Evolutionary conservation across 2,888 invertebrate genomes (phyloP).

Genomic region (Zhengitettix transpicula): DNA sequence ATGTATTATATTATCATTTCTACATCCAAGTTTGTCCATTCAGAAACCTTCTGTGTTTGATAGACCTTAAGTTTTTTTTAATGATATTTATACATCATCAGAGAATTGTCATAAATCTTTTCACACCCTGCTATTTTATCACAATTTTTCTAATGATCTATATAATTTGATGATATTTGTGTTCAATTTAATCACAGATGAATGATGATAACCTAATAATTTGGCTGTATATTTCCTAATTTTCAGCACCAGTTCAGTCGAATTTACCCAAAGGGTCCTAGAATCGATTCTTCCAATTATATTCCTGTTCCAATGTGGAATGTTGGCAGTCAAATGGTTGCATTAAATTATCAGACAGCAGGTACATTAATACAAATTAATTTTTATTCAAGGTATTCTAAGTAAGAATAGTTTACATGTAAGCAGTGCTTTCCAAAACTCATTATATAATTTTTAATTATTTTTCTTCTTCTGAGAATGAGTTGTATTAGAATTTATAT

Average conservation of each 20-base stretch:
- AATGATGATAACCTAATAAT: no score
- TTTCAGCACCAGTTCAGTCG: slow-evolving; percentile 58
- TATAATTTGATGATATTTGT: no score
- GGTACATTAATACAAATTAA: slow-evolving; percentile 19
- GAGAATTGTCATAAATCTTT: no score
- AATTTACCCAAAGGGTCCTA: slow-evolving; percentile 87
- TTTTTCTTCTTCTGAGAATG: not conserved
- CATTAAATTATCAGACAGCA: slow-evolving; percentile 89
- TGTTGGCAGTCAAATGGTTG: slow-evolving; percentile 91
- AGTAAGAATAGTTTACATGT: no score
- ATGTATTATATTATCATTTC: no score
- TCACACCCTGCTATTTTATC: no score
- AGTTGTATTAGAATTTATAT: not conserved
- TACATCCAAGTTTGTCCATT: no score
- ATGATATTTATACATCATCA: no score
- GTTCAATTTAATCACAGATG: no score
- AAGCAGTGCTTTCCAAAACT: not conserved
- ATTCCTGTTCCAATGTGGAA: slow-evolving; percentile 93
- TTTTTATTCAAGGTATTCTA: not conserved
- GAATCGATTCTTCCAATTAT: slow-evolving; percentile 95
- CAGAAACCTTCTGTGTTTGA: no score
- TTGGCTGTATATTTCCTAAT: not conserved
- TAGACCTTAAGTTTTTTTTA: no score
- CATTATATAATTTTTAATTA: not conserved
- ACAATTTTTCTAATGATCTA: no score